Evolutionary conservation across 2,888 invertebrate species (phyloP).

Genomic region (Helobdella robusta): DNA sequence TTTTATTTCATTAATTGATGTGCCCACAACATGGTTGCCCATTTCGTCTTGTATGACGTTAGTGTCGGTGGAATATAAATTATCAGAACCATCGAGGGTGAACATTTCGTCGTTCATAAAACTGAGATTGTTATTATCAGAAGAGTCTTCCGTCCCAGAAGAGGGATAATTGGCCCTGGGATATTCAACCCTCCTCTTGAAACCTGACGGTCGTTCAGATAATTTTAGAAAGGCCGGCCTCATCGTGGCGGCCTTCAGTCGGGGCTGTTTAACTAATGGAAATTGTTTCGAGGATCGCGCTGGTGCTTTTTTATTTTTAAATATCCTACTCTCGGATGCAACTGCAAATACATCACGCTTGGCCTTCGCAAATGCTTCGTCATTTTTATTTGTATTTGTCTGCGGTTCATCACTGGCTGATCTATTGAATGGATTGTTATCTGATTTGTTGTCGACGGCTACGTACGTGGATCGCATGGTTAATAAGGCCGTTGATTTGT

Average conservation of each 20-base stretch:
- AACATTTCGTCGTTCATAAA: slow-evolving; percentile 20
- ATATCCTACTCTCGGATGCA: slow-evolving; percentile 18
- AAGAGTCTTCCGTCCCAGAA: slow-evolving; percentile 15
- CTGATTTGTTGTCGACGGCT: slow-evolving; percentile 14
- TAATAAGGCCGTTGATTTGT: slow-evolving; percentile 19
- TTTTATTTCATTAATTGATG: slow-evolving; percentile 19
- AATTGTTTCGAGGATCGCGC: neutral
- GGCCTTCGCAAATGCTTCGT: neutral
- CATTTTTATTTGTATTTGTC: neutral
- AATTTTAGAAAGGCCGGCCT: slow-evolving; percentile 24
- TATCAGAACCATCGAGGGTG: slow-evolving; percentile 11
- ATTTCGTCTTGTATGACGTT: slow-evolving; percentile 18
- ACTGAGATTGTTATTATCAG: slow-evolving; percentile 25
- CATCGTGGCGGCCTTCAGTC: slow-evolving; percentile 18
- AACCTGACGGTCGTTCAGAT: neutral
- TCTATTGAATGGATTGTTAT: slow-evolving; percentile 21
- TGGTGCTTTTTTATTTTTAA: neutral
- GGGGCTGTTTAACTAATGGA: neutral
- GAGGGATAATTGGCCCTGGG: neutral
- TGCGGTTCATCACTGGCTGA: slow-evolving; percentile 25
- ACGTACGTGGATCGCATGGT: slow-evolving; percentile 21
- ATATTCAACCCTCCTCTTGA: neutral
- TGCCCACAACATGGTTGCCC: slow-evolving; percentile 21
- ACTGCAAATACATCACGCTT: slow-evolving; percentile 15
- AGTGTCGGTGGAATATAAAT: neutral